Evolutionary conservation across 2,797 vertebrate genomes (phyloP), one percentile per base, ranked within the genome.

Genomic region (Schizopygopsis malacanthus): DNA sequence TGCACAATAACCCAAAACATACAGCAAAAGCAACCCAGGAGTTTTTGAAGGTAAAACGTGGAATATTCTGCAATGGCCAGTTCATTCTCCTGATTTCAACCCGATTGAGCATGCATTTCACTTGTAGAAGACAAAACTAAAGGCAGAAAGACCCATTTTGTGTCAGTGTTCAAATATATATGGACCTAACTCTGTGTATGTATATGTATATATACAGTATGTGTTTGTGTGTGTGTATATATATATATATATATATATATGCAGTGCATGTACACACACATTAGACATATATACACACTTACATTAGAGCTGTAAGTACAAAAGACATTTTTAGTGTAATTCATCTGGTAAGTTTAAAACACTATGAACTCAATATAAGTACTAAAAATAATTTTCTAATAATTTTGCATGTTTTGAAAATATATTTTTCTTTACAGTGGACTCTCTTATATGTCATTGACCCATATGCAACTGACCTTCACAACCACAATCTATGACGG

Each of bases 381-480:
- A 22, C 52, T 20, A 41, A 22, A 3, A n/a, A 37, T 39, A n/a
- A 2, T n/a, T n/a, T 59, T n/a, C 7, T n/a, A n/a, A 25, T 1
- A 59, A 59, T 7, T n/a, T 41, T 39, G 1, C 12, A 16, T n/a
- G 20, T 56, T 59, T n/a, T 77, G 20, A 77, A 56, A 77, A 77
- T 3, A 59, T 77, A 1, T 2, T 77, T 56, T 59, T 22, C 6
- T 41, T 22, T 56, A n/a, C 41, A 22, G 33, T n/a, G 20, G 52
- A 59, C 52, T 56, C 75, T 41, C 33, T 56, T 45, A 69, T 20
- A 50, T 81, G 63, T 81, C 70, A 77, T 89, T 87, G 85, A 67
- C 50, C 67, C 47, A 77, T 82, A 56, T 82, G 77, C 70, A 83
- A 82, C 86, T 85, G 86, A 78, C 75, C 59, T 89, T 84, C 83